phyloP scores from a whole-genome alignment of 2,113 vertebrate species.

The Ploceus nigricollis region DNA sequence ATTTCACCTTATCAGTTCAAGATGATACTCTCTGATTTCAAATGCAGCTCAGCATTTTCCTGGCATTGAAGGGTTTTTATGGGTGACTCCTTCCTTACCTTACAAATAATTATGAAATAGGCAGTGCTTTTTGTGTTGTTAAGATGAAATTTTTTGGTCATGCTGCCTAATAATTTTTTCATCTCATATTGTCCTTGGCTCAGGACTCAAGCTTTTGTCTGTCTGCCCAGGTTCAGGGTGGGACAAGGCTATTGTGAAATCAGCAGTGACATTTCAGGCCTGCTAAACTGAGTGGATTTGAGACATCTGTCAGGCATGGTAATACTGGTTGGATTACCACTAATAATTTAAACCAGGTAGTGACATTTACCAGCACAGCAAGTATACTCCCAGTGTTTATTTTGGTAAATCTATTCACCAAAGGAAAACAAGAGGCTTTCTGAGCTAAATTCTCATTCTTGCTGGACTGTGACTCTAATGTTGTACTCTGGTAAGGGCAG shows the following conservation, averaged over 20 bases:
- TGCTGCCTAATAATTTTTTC: background rate
- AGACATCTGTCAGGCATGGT: background rate
- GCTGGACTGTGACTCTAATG: background rate
- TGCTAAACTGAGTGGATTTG: background rate
- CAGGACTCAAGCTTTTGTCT: background rate
- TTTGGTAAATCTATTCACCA: background rate
- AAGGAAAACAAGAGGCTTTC: background rate
- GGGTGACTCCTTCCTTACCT: background rate
- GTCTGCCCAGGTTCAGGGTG: background rate
- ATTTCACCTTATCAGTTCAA: background rate
- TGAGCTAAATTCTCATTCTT: background rate
- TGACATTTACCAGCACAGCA: background rate
- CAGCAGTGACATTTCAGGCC: background rate
- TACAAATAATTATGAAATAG: background rate
- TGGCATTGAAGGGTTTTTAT: background rate
- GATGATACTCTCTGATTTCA: background rate
- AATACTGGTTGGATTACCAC: background rate
- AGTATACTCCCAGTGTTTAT: background rate
- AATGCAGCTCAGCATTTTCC: background rate
- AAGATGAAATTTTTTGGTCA: background rate
- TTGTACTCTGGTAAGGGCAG: background rate
- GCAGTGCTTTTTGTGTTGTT: background rate
- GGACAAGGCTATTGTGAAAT: background rate
- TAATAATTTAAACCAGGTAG: background rate
- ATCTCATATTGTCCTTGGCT: background rate